Evolutionary conservation across 2,888 invertebrate species (phyloP), one percentile per base, ranked within the genome.

Genomic region (Petrolisthes cinctipes): DNA sequence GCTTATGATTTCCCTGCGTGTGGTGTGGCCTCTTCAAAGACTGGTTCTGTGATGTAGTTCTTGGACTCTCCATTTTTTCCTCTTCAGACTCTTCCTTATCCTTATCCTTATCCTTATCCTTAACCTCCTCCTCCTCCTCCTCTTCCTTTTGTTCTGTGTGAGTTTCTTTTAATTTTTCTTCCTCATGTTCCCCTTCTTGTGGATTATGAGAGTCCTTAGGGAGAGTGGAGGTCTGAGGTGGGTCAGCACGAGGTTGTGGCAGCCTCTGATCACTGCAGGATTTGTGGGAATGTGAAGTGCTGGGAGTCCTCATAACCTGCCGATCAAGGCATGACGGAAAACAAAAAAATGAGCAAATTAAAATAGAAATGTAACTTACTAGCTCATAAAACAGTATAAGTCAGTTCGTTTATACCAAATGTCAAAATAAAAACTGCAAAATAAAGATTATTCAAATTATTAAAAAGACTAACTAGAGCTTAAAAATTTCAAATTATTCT

Each of bases 11-110:
- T 61, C 61, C 11, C 61, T 9, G 9, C 17, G 1, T 9, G 20
- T n/a, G 71, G n/a, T 71, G 71, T n/a, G 71, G 20, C 20, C 71
- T 71, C n/a, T 71, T 71, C 17, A 71, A n/a, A n/a, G 71, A 71
- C 71, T 71, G 71, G 17, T 6, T 6, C 6, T 71, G 71, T n/a
- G 14, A 20, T 6, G 20, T 71, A 14, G 20, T 71, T 6, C 71
- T 71, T 71, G 71, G 14, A n/a, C 71, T 71, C 11, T 71, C 71
- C n/a, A 6, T n/a, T 2, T 71, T 20, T 20, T 71, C 71, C 11
- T 17, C 17, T 20, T 71, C 17, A 6, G 6, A 14, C n/a, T 71
- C 71, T 20, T 71, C 71, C 20, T 71, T 6, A 6, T 71, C n/a
- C 71, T 71, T 20, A 11, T n/a, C n/a, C n/a, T n/a, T n/a, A n/a